phyloP scores from a whole-genome alignment of 2,888 invertebrate genomes.

The Amitus sp. region DNA sequence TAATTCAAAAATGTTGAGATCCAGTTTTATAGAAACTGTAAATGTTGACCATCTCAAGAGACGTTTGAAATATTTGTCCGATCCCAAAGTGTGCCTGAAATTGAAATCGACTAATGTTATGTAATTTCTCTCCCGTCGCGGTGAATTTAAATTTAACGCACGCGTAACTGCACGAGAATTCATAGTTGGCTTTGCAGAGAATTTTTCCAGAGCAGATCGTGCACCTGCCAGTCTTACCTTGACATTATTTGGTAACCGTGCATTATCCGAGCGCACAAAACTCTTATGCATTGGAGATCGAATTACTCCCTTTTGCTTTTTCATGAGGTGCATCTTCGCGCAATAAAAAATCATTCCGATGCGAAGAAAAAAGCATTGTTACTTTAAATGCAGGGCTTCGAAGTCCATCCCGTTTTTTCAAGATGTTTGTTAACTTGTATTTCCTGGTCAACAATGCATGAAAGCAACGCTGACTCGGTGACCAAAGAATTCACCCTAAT shows the following conservation, averaged over 20 bases:
- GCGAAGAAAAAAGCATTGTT: too few species aligned
- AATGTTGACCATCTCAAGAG: too few species aligned
- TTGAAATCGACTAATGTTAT: not conserved
- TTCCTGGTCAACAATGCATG: not conserved
- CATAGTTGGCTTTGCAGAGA: slow-evolving; percentile 38
- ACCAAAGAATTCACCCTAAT: not conserved
- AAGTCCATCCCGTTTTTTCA: not conserved
- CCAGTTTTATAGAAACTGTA: slow-evolving; percentile 22
- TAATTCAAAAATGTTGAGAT: too few species aligned
- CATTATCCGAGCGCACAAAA: slow-evolving; percentile 46
- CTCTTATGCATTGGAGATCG: too few species aligned
- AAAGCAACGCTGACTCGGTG: not conserved
- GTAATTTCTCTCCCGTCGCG: not conserved
- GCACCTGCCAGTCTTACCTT: slow-evolving; percentile 56
- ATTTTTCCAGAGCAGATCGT: slow-evolving; percentile 28
- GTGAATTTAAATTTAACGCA: not conserved
- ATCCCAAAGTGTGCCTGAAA: not conserved
- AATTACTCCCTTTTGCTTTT: slow-evolving; percentile 33
- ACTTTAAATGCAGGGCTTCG: too few species aligned
- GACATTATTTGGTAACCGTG: slow-evolving; percentile 57
- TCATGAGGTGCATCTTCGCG: slow-evolving; percentile 5
- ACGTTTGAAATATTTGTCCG: too few species aligned
- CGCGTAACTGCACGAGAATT: slow-evolving; percentile 17
- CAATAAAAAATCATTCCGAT: not conserved
- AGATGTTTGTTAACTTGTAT: slow-evolving; percentile 4